Percentiles rank a stretch among this genome's conserved stretches.
phyloP scores from a whole-genome alignment of 2,888 invertebrate species.

The Encarsia formosa region DNA sequence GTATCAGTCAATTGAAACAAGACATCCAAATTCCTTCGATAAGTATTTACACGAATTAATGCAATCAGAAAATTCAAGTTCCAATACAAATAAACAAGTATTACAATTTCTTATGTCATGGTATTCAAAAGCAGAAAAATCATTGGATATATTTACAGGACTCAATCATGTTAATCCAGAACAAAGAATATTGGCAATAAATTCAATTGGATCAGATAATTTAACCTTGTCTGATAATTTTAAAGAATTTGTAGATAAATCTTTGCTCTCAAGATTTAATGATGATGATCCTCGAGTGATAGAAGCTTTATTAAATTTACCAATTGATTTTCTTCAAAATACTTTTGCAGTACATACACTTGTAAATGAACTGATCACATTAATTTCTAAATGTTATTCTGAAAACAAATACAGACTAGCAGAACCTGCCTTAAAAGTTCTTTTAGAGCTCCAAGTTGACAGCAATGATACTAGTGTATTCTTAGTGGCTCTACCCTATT shows the following conservation, averaged over 20 bases:
- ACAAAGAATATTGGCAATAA: constrained; percentile 65
- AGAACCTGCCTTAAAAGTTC: constrained; percentile 40
- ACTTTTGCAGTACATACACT: constrained; percentile 38
- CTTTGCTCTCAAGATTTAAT: constrained; percentile 62
- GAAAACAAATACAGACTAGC: constrained; percentile 35
- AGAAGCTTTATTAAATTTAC: constrained; percentile 47
- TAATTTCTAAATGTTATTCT: constrained; percentile 41
- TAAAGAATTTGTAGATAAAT: constrained; percentile 61
- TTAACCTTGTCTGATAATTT: constrained; percentile 38
- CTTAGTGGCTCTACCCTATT: constrained; percentile 59
- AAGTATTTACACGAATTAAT: constrained; percentile 61
- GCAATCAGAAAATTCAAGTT: constrained; percentile 24
- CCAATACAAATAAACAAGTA: constrained; percentile 30
- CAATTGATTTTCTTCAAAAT: constrained; percentile 34
- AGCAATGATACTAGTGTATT: constrained; percentile 58
- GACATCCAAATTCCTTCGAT: constrained; percentile 71
- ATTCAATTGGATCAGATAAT: constrained; percentile 56
- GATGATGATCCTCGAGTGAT: constrained; percentile 67
- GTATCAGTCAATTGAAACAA: constrained; percentile 57
- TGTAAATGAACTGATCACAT: constrained; percentile 39
- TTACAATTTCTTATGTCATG: constrained; percentile 43
- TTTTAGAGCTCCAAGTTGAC: constrained; percentile 39
- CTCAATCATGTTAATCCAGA: constrained; percentile 68
- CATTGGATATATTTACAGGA: constrained; percentile 39
- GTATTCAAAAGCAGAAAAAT: constrained; percentile 40